Base-by-base conservation (phyloP, 2,113 vertebrate species). In the Callocephalon fimbriatum region DNA sequence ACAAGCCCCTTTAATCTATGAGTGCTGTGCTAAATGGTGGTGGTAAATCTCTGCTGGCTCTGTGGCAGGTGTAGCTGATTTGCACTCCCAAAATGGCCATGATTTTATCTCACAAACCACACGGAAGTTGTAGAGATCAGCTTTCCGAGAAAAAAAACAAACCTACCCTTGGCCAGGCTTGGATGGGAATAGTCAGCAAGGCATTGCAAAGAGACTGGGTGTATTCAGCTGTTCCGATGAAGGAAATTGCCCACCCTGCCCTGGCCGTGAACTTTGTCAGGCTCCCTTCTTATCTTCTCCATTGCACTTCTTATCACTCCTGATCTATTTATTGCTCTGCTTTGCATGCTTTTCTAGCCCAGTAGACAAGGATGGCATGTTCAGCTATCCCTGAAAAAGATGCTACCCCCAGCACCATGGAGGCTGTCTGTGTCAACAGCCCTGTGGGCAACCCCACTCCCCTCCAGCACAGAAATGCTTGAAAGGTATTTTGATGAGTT, bases 1-100 rank as follows among this genome's bases (percentile, higher is more conserved):
- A 96, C 91, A 95, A 91, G 86, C 80, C 89, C 92, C 89, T 94
- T 91, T 94, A 95, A 96, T 95, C 92, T 95, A 80, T 8, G 89
- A 94, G 62, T 53, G 45, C 37, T 86, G 89, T 70, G 73, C 86
- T 94, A 96, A 96, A 96, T 54, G 94, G 91, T 1, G 7, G 83
- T 29, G 37, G 45, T 97, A 95, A 96, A 97, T 96, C 95, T 97
- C 74, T 50, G 53, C 74, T 0, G 2, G 48, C 27, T 82, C 53
- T 1, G 0, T 68, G 76, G 53, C 91, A 95, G 73, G 50, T 73
- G 29, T n/a, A 68, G n/a, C 88, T 93, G 91, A 88, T 85, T 85
- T 91, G 83, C 77, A 54, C 76, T 89, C 53, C 70, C 45, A 65
- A 67, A 92, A 95, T 67, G 59, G 45, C 76, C 70, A 20, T 73